Evolutionary conservation across 2,888 invertebrate species (phyloP).

Genomic region (Drosophila gaucha): DNA sequence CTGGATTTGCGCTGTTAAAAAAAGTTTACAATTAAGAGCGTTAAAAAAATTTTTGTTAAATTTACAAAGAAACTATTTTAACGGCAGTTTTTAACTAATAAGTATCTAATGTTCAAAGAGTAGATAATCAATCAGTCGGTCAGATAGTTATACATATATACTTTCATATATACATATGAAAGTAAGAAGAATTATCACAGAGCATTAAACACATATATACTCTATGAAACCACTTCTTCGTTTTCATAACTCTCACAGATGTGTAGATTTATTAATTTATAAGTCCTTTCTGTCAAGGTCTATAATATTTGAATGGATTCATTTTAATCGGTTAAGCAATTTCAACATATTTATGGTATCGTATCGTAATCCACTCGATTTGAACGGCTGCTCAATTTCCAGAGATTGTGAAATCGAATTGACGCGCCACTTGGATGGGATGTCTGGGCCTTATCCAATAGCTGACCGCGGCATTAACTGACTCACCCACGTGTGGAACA

Average conservation of each 20-base stretch:
- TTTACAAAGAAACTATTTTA: too few species aligned
- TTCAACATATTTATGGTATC: constrained; percentile 28
- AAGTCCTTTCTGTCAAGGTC: not conserved
- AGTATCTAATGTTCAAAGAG: too few species aligned
- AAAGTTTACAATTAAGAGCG: too few species aligned
- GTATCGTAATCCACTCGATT: constrained; percentile 32
- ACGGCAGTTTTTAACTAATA: too few species aligned
- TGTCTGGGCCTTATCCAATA: constrained; percentile 18
- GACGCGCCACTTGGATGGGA: constrained; percentile 17
- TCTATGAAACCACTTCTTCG: too few species aligned
- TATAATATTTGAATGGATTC: not conserved
- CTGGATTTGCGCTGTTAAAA: not conserved
- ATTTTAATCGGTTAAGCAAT: constrained; percentile 1
- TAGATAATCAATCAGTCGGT: not conserved
- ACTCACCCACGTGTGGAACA: constrained; percentile 55
- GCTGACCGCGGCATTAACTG: constrained; percentile 27
- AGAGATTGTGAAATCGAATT: constrained; percentile 71
- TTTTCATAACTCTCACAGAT: not conserved
- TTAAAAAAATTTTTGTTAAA: too few species aligned
- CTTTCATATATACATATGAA: too few species aligned
- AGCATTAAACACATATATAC: too few species aligned
- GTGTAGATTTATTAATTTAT: not conserved
- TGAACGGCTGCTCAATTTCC: constrained; percentile 57
- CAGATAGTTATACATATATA: not conserved
- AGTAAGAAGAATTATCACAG: too few species aligned